Evolutionary conservation across 1,140 invertebrate species (phyloP).

Genomic region (Probaryconus sp.): DNA sequence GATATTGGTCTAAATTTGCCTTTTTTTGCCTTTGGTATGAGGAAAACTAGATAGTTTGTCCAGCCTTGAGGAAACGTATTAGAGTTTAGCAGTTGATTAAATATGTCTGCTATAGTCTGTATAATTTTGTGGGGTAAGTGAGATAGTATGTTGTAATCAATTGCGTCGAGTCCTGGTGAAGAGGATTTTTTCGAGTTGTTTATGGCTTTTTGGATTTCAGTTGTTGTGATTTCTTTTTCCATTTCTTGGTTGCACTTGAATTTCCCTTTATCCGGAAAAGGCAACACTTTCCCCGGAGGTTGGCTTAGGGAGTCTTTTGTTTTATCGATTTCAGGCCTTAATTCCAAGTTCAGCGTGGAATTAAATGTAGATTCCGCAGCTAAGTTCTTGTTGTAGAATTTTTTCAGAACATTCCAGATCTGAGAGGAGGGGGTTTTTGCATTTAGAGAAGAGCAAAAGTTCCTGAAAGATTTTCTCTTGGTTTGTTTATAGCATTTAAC

Average conservation of each 20-base stretch:
- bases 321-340: background rate
- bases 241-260: background rate
- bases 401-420: conserved; percentile 19
- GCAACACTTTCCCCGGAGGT: background rate
- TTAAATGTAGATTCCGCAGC: background rate
- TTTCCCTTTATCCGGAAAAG: background rate
- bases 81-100: background rate
- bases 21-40: conserved; percentile 21
- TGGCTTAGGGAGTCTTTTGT: background rate
- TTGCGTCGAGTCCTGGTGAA: background rate
- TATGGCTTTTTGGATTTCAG: background rate
- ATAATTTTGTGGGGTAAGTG: background rate
- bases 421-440: background rate
- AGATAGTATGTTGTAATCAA: background rate
- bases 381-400: conserved; percentile 26
- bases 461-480: conserved; percentile 12
- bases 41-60: conserved; percentile 5
- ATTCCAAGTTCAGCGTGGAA: conserved; percentile 8
- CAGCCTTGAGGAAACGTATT: background rate
- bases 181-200: background rate
- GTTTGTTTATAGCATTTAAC: conserved; percentile 15
- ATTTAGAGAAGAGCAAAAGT: conserved; percentile 5
- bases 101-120: background rate
- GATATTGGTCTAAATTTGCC: conserved; percentile 42
- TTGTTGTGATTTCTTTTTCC: background rate